A percentile compares a stretch with the other conserved stretches of the same genome.
Conservation (phyloP, 2,888 invertebrate species). For the Lepidonotus clava region DNA sequence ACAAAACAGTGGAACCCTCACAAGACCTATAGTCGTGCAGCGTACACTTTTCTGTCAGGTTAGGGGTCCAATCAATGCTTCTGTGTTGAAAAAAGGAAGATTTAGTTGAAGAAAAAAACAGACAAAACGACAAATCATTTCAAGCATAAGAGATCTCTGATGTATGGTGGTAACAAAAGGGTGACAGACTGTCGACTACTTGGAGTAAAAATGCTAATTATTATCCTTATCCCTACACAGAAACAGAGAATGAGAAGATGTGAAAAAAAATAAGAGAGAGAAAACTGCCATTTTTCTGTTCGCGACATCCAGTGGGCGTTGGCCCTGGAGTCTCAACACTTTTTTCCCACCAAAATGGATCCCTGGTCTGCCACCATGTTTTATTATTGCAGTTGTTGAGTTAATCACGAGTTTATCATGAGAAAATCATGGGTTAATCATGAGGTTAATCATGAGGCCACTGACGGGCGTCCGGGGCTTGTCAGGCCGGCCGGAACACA, state of each 20-base stretch:
- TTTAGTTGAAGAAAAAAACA: not conserved
- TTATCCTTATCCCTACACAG: constrained; percentile 4
- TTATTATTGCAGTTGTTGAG: constrained; percentile 40
- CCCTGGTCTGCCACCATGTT: constrained; percentile 45
- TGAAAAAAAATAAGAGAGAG: not conserved
- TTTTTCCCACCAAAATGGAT: constrained; percentile 41
- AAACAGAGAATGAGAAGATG: not conserved
- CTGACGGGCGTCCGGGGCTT: not conserved
- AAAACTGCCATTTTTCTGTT: constrained; percentile 50
- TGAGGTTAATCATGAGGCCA: too few species aligned
- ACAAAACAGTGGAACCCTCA: constrained; percentile 25
- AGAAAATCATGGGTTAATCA: too few species aligned
- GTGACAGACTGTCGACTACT: constrained; percentile 14
- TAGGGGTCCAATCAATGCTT: constrained; percentile 46
- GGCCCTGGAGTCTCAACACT: not conserved
- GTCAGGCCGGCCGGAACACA: not conserved
- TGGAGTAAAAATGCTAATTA: constrained; percentile 33
- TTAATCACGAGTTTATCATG: not conserved
- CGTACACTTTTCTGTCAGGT: constrained; percentile 40
- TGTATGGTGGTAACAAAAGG: not conserved
- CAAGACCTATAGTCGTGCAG: constrained; percentile 21
- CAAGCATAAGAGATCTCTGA: constrained; percentile 39
- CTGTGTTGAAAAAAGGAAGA: constrained; percentile 31
- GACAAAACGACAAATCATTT: not conserved
- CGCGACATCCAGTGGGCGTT: not conserved